A percentile compares a stretch with the other conserved stretches of the same genome.
These are phyloP conservation scores for Hirtodrosophila alboralis DNA, from an alignment of 2,888 invertebrate genomes.

Conservation along the genomic window DNA sequence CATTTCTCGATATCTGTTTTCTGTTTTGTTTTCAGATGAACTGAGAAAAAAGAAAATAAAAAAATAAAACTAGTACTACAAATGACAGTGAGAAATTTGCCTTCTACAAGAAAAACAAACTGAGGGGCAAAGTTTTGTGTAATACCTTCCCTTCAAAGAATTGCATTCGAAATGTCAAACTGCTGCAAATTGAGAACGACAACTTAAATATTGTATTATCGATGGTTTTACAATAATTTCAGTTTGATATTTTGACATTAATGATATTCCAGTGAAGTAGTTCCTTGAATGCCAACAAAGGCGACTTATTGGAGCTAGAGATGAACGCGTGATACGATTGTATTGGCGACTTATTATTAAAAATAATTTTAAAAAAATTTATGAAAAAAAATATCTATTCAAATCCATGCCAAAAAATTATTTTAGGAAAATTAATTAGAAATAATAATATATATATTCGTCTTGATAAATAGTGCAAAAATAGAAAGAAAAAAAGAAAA, in stretches of 20 bases:
- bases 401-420: too few relatives aligned
- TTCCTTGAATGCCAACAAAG: slow-evolving; percentile 34
- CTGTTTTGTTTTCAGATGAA: slow-evolving; percentile 5
- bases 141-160: slow-evolving; percentile 18
- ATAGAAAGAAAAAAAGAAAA: too few relatives aligned
- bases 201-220: slow-evolving; percentile 65
- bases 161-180: slow-evolving; percentile 53
- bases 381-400: too few relatives aligned
- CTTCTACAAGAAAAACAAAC: slow-evolving; percentile 29
- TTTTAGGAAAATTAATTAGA: too few relatives aligned
- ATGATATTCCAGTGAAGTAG: slow-evolving; percentile 52
- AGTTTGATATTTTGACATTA: slow-evolving; percentile 68
- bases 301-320: slow-evolving; percentile 6
- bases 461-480: too few relatives aligned
- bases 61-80: slow-evolving; percentile 36
- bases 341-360: too few relatives aligned
- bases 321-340: slow-evolving; percentile 22
- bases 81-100: slow-evolving; percentile 68
- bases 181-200: slow-evolving; percentile 46
- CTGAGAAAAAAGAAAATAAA: slow-evolving; percentile 4
- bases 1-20: slow-evolving; percentile 39
- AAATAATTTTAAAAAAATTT: too few relatives aligned
- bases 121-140: slow-evolving; percentile 15
- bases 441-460: too few relatives aligned
- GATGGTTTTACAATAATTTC: slow-evolving; percentile 68